Conservation (phyloP, 1,140 invertebrate species). For the Aphaenogaster rudis region DNA sequence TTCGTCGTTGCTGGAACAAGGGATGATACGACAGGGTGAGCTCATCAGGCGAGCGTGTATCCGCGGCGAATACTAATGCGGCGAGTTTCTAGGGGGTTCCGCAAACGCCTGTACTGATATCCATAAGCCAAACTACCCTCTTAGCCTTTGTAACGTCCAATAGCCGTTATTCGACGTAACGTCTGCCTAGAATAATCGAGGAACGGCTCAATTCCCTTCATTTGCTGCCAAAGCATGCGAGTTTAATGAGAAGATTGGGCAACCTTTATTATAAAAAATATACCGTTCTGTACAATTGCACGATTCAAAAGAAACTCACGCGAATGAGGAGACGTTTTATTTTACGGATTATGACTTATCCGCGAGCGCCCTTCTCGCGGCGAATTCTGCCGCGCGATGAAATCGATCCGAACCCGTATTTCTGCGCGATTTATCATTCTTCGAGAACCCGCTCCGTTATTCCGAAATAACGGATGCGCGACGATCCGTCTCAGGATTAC, state of each 20-base stretch:
- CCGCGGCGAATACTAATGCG: constrained; percentile 84
- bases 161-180: constrained; percentile 42
- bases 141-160: constrained; percentile 52
- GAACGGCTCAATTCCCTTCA: constrained; percentile 47
- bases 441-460: constrained; percentile 44
- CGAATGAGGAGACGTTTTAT: not conserved
- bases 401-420: not conserved
- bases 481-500: constrained; percentile 59
- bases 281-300: not conserved
- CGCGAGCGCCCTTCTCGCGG: not conserved
- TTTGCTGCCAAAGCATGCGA: constrained; percentile 28
- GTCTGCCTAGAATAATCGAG: constrained; percentile 49
- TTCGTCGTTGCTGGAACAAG: constrained; percentile 60
- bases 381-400: not conserved
- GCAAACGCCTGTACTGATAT: constrained; percentile 31
- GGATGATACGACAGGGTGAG: constrained; percentile 80
- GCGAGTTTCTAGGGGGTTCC: constrained; percentile 19
- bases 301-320: not conserved
- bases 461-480: constrained; percentile 56
- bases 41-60: constrained; percentile 82
- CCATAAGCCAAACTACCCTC: constrained; percentile 38
- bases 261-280: constrained; percentile 3
- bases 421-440: constrained; percentile 56
- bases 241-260: constrained; percentile 25
- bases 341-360: not conserved